Evolutionary conservation across 2,113 vertebrate species (phyloP).

Genomic region (Pteruthius melanotis): DNA sequence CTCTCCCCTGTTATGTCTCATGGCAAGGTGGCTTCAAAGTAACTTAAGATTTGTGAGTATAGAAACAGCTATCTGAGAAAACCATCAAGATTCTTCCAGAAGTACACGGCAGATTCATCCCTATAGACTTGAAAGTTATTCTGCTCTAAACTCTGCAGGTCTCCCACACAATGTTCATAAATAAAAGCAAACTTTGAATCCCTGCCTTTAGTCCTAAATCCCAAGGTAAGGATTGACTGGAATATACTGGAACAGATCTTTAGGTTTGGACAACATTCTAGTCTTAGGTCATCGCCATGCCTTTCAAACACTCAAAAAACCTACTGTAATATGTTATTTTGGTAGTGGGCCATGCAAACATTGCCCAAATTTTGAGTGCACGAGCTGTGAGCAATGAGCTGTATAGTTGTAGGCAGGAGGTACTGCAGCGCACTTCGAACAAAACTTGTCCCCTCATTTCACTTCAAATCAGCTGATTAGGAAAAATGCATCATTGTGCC

Average conservation of each 20-base stretch:
- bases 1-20: not conserved
- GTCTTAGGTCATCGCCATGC: not conserved
- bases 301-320: constrained; percentile 1
- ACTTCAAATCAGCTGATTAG: constrained; percentile 24
- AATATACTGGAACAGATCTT: constrained; percentile 50
- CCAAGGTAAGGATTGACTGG: constrained; percentile 57
- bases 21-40: not conserved
- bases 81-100: not conserved
- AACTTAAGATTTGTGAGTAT: not conserved
- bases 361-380: not conserved
- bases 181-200: constrained; percentile 31
- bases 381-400: not conserved
- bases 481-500: not conserved
- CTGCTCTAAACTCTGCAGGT: not conserved
- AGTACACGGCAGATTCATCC: not conserved
- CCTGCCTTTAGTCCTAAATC: constrained; percentile 31
- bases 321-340: constrained; percentile 41
- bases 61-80: not conserved
- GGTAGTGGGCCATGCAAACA: not conserved
- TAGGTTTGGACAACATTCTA: constrained; percentile 22
- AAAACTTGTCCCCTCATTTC: not conserved
- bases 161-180: not conserved
- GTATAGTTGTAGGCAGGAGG: not conserved
- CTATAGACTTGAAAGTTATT: not conserved
- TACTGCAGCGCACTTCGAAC: not conserved